Percentiles rank a stretch among this genome's conserved stretches.
Conservation (phyloP, 2,113 vertebrate species). For the Lonchura striata region DNA sequence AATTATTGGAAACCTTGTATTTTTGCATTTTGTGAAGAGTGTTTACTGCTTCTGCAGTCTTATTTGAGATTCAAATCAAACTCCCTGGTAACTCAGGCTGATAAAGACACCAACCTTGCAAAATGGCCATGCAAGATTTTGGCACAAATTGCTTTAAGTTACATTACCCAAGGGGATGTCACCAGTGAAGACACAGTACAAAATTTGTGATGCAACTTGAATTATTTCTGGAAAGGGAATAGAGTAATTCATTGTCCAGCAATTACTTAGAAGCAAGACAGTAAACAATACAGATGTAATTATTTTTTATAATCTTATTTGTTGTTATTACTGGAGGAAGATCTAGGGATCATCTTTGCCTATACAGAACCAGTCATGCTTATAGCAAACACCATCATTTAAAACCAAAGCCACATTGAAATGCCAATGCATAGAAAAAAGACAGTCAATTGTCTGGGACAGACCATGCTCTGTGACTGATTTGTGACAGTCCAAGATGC, state of each 20-base stretch:
- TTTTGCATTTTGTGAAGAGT: slow-evolving; percentile 13
- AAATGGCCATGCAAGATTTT: not conserved
- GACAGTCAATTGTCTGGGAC: not conserved
- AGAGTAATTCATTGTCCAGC: not conserved
- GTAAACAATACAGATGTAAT: not conserved
- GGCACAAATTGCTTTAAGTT: not conserved
- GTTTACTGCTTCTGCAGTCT: not conserved
- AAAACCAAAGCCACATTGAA: not conserved
- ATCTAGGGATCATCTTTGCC: not conserved
- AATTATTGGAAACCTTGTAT: slow-evolving; percentile 24
- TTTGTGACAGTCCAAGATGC: not conserved
- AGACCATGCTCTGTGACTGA: not conserved
- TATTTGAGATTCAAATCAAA: not conserved
- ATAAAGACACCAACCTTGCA: not conserved
- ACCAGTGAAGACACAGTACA: not conserved
- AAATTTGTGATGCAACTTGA: not conserved
- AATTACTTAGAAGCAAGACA: not conserved
- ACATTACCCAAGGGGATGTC: not conserved
- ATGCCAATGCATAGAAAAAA: not conserved
- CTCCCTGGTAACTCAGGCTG: not conserved
- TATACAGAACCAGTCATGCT: not conserved
- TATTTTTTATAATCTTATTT: not conserved
- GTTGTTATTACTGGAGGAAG: not conserved
- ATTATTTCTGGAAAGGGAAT: not conserved
- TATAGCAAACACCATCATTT: not conserved